Evolutionary conservation across 30 jellyfish, hydroid and myxozoan genomes (phyloP).

Genomic region (Pelagia noctiluca): DNA sequence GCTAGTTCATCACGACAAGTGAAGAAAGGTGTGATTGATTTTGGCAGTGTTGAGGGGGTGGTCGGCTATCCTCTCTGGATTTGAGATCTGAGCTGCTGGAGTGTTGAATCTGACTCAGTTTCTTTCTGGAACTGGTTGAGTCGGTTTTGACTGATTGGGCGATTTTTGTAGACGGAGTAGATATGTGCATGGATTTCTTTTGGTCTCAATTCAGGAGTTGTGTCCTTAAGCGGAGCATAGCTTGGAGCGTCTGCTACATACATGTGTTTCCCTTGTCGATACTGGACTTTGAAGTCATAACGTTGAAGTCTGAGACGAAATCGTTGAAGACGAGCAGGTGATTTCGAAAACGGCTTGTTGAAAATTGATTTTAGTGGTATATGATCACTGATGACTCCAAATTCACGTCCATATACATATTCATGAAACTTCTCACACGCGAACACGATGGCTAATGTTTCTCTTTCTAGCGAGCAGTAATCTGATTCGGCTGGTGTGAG

Average conservation of each 20-base stretch:
- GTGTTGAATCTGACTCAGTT: too few relatives aligned
- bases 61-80: neutral
- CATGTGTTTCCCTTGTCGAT: slow-evolving; percentile 46
- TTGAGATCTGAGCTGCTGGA: neutral
- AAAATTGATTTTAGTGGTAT: slow-evolving; percentile 52
- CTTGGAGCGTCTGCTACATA: slow-evolving; percentile 51
- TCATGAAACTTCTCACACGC: slow-evolving; percentile 69
- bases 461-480: slow-evolving; percentile 54
- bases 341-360: slow-evolving; percentile 21
- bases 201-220: slow-evolving; percentile 44
- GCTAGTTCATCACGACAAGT: neutral
- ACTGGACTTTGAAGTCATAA: slow-evolving; percentile 45
- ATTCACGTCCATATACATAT: slow-evolving; percentile 52
- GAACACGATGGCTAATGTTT: slow-evolving; percentile 47
- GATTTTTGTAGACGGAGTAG: slow-evolving; percentile 22
- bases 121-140: too few relatives aligned
- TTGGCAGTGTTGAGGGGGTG: neutral
- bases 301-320: slow-evolving; percentile 48
- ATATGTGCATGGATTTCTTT: slow-evolving; percentile 36
- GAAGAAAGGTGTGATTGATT: neutral
- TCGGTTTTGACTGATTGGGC: too few relatives aligned
- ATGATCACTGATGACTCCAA: slow-evolving; percentile 38
- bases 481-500: slow-evolving; percentile 56
- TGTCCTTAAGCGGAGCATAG: slow-evolving; percentile 51
- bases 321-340: slow-evolving; percentile 65